Evolutionary conservation across 2,113 vertebrate genomes (phyloP).

Genomic region (Lota lota): DNA sequence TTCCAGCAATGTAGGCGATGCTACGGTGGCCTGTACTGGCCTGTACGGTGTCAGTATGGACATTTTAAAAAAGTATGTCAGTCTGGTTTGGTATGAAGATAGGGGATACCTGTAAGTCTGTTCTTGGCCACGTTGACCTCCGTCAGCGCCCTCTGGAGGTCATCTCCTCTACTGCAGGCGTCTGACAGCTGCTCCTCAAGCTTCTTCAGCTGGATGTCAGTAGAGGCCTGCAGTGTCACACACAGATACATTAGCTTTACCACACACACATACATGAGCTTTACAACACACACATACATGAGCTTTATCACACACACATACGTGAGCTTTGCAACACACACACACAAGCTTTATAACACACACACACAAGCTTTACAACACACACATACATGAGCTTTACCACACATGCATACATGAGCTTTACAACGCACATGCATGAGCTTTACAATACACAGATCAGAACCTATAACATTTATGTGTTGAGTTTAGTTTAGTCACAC

Average conservation of each 20-base stretch:
- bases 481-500: too few relatives aligned
- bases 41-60: background rate
- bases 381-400: too few relatives aligned
- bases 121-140: conserved; percentile 72
- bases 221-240: conserved; percentile 53
- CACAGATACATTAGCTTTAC: background rate
- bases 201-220: conserved; percentile 74
- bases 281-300: background rate
- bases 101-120: conserved; percentile 69
- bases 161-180: conserved; percentile 70
- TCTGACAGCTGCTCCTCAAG: conserved; percentile 75
- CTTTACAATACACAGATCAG: background rate
- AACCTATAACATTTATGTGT: too few relatives aligned
- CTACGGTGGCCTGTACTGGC: too few relatives aligned
- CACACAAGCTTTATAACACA: background rate
- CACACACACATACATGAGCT: background rate
- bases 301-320: conserved; percentile 2
- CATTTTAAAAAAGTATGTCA: background rate
- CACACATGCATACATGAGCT: too few relatives aligned
- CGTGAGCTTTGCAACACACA: background rate
- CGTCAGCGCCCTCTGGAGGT: conserved; percentile 72
- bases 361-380: too few relatives aligned
- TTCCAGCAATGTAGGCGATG: too few relatives aligned
- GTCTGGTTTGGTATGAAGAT: background rate
- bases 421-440: too few relatives aligned